Evolutionary conservation across 1,140 invertebrate genomes (phyloP).

Genomic region (Sinella curviseta): DNA sequence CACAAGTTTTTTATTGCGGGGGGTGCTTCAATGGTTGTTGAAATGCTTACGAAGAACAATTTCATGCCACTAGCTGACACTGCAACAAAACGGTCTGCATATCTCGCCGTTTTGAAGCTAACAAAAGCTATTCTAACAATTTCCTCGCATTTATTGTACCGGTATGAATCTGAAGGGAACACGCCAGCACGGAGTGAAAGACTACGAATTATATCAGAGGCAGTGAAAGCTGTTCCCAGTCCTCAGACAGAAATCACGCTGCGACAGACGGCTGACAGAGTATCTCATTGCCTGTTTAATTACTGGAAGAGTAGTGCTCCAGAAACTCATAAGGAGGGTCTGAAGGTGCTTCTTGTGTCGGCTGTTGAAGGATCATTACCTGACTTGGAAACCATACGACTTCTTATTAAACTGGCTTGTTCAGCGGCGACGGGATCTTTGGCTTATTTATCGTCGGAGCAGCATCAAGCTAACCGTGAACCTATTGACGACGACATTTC

Average conservation of each 20-base stretch:
- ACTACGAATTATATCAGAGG: slow-evolving; percentile 65
- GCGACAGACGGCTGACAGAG: slow-evolving; percentile 70
- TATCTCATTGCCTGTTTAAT: slow-evolving; percentile 72
- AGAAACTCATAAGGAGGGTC: slow-evolving; percentile 26
- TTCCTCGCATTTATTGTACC: slow-evolving; percentile 68
- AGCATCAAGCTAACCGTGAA: slow-evolving; percentile 46
- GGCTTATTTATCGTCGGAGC: slow-evolving; percentile 44
- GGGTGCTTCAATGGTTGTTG: slow-evolving; percentile 75
- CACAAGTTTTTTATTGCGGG: slow-evolving; percentile 84
- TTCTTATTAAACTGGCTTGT: slow-evolving; percentile 75
- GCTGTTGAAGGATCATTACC: slow-evolving; percentile 59
- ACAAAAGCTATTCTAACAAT: slow-evolving; percentile 85
- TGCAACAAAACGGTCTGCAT: slow-evolving; percentile 77
- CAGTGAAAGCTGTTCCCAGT: slow-evolving; percentile 69
- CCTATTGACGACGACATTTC: slow-evolving; percentile 45
- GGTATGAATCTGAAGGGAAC: slow-evolving; percentile 56
- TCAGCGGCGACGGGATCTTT: slow-evolving; percentile 58
- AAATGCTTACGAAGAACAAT: slow-evolving; percentile 84
- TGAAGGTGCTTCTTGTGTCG: slow-evolving; percentile 39
- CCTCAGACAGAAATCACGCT: slow-evolving; percentile 69
- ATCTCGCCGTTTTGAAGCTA: slow-evolving; percentile 82
- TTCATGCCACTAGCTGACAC: slow-evolving; percentile 80
- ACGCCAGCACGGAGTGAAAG: slow-evolving; percentile 35
- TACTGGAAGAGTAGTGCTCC: slow-evolving; percentile 5
- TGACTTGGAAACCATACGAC: slow-evolving; percentile 66